Evolutionary conservation across 92 coral and sea anemone species (phyloP).

Genomic region (Palythoa heliodiscus): DNA sequence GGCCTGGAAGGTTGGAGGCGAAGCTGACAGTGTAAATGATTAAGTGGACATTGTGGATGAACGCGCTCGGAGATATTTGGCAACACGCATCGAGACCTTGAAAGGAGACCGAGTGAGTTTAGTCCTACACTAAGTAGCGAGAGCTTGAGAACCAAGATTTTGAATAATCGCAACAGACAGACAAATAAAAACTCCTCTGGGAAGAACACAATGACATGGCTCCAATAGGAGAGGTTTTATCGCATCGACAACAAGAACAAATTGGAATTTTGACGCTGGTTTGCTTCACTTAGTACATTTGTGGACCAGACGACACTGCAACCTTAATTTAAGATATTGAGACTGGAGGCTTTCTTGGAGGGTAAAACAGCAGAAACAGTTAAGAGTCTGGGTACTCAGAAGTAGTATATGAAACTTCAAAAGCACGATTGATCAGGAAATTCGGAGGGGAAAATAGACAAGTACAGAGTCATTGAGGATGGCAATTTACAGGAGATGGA

Average conservation of each 20-base stretch:
- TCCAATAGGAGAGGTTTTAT: constrained; percentile 10
- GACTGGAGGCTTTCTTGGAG: constrained; percentile 46
- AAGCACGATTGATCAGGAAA: constrained; percentile 44
- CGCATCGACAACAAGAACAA: constrained; percentile 53
- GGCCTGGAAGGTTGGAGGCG: constrained; percentile 37
- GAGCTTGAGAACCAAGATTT: neutral
- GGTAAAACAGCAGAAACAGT: constrained; percentile 56
- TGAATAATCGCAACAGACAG: constrained; percentile 13
- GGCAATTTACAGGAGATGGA: constrained; percentile 57
- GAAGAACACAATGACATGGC: neutral
- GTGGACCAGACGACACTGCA: constrained; percentile 39
- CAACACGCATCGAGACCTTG: constrained; percentile 3
- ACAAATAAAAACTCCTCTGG: neutral
- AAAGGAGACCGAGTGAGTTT: neutral
- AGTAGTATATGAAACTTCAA: constrained; percentile 49
- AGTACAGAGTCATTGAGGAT: constrained; percentile 45
- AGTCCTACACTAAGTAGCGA: constrained; percentile 18
- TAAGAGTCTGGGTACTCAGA: constrained; percentile 56
- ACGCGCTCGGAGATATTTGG: constrained; percentile 22
- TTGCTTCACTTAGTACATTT: constrained; percentile 53
- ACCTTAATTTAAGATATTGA: constrained; percentile 56
- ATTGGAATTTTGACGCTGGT: constrained; percentile 52
- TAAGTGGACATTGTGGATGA: constrained; percentile 33
- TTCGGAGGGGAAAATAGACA: constrained; percentile 49
- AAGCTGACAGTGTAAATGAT: constrained; percentile 40